Base-by-base conservation (phyloP, 2,113 vertebrate species). In the Oncorhynchus nerka region DNA sequence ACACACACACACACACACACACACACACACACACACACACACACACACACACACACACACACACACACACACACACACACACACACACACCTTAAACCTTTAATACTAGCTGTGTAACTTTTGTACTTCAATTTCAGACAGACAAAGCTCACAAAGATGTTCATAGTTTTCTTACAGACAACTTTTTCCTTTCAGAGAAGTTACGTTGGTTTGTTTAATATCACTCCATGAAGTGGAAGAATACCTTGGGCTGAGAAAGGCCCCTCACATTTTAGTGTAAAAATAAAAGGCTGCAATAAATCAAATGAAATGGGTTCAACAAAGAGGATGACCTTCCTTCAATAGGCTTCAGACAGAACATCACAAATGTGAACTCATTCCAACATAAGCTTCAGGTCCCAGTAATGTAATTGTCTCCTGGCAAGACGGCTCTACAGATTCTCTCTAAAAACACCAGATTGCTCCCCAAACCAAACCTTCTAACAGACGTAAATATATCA, bases 391-490 rank as follows among this genome's bases (percentile, higher is more conserved):
- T 78, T 68, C 64, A 85, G 62, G 77, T 81, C 70, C 49, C 80
- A 71, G 86, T 80, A 26, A 84, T 81, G 73, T 80, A 87, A 91
- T 79, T 84, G 73, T 90, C 83, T 89, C 86, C 84, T 81, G 83
- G 88, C 84, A 87, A 86, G 62, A 32, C 49, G 79, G 84, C 75
- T 87, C 81, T 75, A 87, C 22, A 89, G 74, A 84, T 78, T 75
- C 78, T 77, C 64, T 61, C 39, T 49, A 68, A 62, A 84, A 86
- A 86, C 81, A 70, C 4, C 12, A 62, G 55, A 65, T 64, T 62
- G 20, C 57, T 34, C 22, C 12, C 55, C 16, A 4, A 85, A 86
- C 85, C 80, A 84, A 85, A 79, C 79, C 83, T 85, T 83, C 81
- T 49, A 12, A 70, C 71, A 22, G 28, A 78, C 64, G 49, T 45